Base-by-base conservation (phyloP, 2,113 vertebrate genomes). In the Callocephalon fimbriatum region DNA sequence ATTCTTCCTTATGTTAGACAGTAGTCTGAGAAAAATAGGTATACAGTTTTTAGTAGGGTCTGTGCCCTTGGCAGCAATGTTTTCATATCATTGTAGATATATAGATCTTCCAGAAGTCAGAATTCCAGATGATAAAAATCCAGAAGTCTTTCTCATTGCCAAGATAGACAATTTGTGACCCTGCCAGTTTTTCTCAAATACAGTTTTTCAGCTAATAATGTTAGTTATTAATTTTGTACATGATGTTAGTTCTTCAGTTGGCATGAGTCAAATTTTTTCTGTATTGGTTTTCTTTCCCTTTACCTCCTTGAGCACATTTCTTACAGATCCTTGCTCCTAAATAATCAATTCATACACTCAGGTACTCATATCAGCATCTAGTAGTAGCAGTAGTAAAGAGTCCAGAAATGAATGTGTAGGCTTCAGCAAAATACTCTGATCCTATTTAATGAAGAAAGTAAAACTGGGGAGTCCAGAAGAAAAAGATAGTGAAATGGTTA, bases 311-410 rank as follows among this genome's bases (percentile, higher is more conserved):
- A 96, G 70, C 77, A 90, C 12, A 15, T 62, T 96, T 94, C 68
- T 94, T 88, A 93, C 70, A 90, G 48, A 91, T 91, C 45, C 73
- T 94, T 19, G 2, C 31, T 86, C 53, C 70, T 97, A 93, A 93
- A 95, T 97, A 96, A 97, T 97, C 97, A 93, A 95, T 95, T 93
- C 51, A 65, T 92, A 87, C 54, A 79, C 74, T 94, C 63, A 95
- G 96, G 92, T 96, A 79, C 77, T 96, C 74, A 16, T 79, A 80
- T 89, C 45, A 75, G 90, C 71, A 92, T 86, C 85, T 90, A 45
- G 51, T 93, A 66, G 73, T 37, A 95, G 91, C 68, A 86, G 76
- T 80, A 63, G 76, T 77, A 84, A 75, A 79, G 38, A 95, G 81
- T 94, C 50, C 48, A 78, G 73, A 92, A 97, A 84, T 88, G 68